Conservation (phyloP, 2,797 vertebrate species). For the Argyrosomus regius region DNA sequence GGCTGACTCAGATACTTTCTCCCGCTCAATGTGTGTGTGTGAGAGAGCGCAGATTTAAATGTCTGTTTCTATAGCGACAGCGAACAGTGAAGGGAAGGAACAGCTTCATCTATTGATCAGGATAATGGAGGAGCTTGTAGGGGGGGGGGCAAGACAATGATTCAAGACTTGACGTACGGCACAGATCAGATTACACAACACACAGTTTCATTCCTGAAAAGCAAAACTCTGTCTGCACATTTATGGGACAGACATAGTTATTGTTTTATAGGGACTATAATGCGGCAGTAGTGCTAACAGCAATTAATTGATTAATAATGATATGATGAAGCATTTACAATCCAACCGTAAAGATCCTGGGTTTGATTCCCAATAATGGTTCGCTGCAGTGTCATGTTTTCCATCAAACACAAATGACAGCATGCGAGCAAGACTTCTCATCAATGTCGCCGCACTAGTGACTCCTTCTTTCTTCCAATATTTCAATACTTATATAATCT, state of each 20-base stretch:
- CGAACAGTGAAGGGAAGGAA: slow-evolving; percentile 33
- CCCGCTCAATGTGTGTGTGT: slow-evolving; percentile 17
- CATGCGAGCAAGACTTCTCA: not conserved
- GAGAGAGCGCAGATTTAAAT: slow-evolving; percentile 43
- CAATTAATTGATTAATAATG: slow-evolving; percentile 12
- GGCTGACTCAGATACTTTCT: slow-evolving; percentile 67
- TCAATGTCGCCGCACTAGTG: not conserved
- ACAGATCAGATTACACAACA: slow-evolving; percentile 46
- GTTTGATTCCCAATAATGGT: not conserved
- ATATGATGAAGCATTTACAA: slow-evolving; percentile 1
- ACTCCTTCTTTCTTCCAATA: not conserved
- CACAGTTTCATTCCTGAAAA: slow-evolving; percentile 11
- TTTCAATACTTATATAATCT: not conserved
- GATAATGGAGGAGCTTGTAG: slow-evolving; percentile 61
- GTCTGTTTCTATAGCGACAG: slow-evolving; percentile 81
- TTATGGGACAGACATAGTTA: not conserved
- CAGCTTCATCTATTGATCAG: slow-evolving; percentile 65
- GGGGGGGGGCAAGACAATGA: slow-evolving; percentile 15
- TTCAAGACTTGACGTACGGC: slow-evolving; percentile 29
- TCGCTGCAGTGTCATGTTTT: not conserved
- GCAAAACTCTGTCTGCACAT: slow-evolving; percentile 6
- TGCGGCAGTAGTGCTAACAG: not conserved
- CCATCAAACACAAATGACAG: not conserved
- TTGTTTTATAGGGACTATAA: not conserved
- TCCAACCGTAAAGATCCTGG: not conserved